These are phyloP conservation scores for Spisula subtruncata DNA, from an alignment of 2,888 invertebrate species.

Conservation along the genomic window DNA sequence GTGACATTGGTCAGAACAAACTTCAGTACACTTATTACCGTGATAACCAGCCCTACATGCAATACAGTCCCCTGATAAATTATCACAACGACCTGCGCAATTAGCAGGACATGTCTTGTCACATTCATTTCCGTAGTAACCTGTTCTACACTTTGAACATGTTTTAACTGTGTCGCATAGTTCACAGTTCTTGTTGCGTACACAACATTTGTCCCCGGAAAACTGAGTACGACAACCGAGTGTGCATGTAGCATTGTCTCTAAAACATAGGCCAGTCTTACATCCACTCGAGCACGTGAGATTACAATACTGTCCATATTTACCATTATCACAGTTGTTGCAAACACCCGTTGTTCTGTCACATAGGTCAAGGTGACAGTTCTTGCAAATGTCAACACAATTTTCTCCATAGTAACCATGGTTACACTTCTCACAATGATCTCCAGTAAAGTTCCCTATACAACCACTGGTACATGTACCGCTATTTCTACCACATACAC, in stretches of 20 bases:
- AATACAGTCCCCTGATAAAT: background rate
- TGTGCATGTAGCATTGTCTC: background rate
- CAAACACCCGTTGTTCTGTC: background rate
- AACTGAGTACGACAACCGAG: background rate
- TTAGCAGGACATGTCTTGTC: background rate
- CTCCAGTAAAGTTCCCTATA: background rate
- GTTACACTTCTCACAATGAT: background rate
- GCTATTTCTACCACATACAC: background rate
- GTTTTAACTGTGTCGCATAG: background rate
- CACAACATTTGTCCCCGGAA: slow-evolving; percentile 30
- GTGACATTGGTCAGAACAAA: background rate
- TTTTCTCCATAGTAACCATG: background rate
- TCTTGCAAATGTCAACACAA: background rate
- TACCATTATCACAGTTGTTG: background rate
- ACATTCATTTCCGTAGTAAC: background rate
- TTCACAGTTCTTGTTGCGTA: background rate
- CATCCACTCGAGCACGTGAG: background rate
- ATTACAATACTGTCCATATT: background rate
- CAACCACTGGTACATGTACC: background rate
- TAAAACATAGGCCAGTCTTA: background rate
- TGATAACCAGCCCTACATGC: too few species aligned
- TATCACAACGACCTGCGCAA: background rate
- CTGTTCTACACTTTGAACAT: background rate
- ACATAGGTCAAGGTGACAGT: background rate
- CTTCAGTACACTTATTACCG: background rate